A percentile compares a stretch with the other conserved stretches of the same genome.
phyloP scores from a whole-genome alignment of 2,113 vertebrate species.

The Cephalopterus ornatus region DNA sequence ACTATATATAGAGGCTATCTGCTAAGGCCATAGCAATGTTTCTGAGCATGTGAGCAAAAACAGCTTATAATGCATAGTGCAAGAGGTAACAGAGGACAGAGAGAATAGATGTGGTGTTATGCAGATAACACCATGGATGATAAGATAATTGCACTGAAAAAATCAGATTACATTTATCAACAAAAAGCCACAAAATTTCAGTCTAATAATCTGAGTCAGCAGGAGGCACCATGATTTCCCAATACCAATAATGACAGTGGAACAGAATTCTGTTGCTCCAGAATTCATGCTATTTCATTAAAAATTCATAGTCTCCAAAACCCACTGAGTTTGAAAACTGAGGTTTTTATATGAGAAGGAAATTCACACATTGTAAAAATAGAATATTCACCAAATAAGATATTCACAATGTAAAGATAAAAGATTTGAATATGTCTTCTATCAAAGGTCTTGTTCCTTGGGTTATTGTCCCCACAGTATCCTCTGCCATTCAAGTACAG shows the following conservation, averaged over 20 bases:
- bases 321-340: background rate
- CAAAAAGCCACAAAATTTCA: background rate
- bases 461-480: background rate
- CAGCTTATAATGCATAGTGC: background rate
- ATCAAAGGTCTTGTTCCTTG: background rate
- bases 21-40: background rate
- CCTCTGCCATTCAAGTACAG: background rate
- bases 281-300: background rate
- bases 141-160: background rate
- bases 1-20: background rate
- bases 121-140: background rate
- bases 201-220: background rate
- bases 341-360: background rate
- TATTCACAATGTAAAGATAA: background rate
- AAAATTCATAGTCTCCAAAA: background rate
- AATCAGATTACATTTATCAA: background rate
- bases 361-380: background rate
- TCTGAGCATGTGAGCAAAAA: background rate
- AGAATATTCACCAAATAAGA: background rate
- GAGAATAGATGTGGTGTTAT: background rate
- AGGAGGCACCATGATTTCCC: background rate
- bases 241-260: background rate
- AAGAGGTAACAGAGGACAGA: background rate
- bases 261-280: background rate
- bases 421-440: background rate